phyloP scores from a whole-genome alignment of 2,113 vertebrate genomes.

The Gadus chalcogrammus region DNA sequence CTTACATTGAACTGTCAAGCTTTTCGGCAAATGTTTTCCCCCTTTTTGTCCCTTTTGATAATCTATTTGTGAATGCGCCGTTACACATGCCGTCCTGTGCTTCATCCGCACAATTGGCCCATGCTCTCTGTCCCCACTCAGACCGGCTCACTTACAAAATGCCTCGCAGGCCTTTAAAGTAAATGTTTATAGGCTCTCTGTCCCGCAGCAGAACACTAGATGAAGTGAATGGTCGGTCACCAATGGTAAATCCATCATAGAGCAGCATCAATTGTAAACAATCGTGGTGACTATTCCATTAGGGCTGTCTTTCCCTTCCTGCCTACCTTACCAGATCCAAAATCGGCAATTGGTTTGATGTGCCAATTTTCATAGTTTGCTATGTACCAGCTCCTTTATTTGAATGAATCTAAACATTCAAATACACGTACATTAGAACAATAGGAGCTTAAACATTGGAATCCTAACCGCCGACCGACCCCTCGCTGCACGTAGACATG shows the following conservation, averaged over 20 bases:
- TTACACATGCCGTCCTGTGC: not conserved
- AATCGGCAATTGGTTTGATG: too few species aligned
- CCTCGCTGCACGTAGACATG: not conserved
- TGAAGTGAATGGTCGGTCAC: constrained; percentile 40
- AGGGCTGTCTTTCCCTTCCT: not conserved
- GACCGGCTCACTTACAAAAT: constrained; percentile 14
- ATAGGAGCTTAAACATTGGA: too few species aligned
- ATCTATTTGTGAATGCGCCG: too few species aligned
- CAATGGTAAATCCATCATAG: constrained; percentile 51
- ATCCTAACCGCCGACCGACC: too few species aligned
- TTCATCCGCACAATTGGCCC: constrained; percentile 6
- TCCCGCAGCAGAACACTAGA: constrained; percentile 45
- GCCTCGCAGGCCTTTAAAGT: constrained; percentile 51
- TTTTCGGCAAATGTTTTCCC: too few species aligned
- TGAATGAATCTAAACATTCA: too few species aligned
- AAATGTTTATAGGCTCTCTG: constrained; percentile 57
- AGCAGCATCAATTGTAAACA: constrained; percentile 48
- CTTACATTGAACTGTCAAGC: too few species aligned
- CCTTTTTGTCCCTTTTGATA: too few species aligned
- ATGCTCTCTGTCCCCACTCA: constrained; percentile 2
- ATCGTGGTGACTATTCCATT: constrained; percentile 44
- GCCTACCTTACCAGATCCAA: not conserved
- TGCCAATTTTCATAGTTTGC: too few species aligned
- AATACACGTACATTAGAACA: too few species aligned
- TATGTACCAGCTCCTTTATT: too few species aligned